Evolutionary conservation across 2,113 vertebrate species (phyloP).

Genomic region (Boulengeromyrus knoepffleri): DNA sequence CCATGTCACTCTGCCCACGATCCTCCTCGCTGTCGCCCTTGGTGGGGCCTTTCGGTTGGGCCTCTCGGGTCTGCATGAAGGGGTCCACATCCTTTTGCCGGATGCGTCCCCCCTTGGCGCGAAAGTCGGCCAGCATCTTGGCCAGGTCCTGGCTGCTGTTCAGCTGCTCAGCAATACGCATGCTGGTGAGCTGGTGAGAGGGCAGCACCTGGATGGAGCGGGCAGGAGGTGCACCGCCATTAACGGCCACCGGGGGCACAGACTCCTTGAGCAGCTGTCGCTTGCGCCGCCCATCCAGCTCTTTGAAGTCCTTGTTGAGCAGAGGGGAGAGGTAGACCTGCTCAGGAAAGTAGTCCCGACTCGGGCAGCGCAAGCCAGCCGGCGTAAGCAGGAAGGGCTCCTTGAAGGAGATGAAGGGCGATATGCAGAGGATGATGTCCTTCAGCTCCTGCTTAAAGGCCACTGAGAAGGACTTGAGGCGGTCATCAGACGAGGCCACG

Average conservation of each 20-base stretch:
- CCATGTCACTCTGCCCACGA: slow-evolving; percentile 61
- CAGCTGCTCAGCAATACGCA: slow-evolving; percentile 78
- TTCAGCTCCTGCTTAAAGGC: slow-evolving; percentile 90
- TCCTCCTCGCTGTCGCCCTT: slow-evolving; percentile 78
- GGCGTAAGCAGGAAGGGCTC: slow-evolving; percentile 84
- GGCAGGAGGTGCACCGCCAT: slow-evolving; percentile 56
- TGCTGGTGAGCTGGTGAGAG: slow-evolving; percentile 75
- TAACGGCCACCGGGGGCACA: slow-evolving; percentile 60
- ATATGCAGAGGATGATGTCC: slow-evolving; percentile 90
- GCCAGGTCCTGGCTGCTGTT: slow-evolving; percentile 72
- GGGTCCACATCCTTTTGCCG: slow-evolving; percentile 70
- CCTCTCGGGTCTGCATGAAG: slow-evolving; percentile 63
- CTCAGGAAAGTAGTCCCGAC: slow-evolving; percentile 90
- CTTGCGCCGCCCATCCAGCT: slow-evolving; percentile 81
- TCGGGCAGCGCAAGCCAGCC: slow-evolving; percentile 81
- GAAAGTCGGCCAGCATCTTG: slow-evolving; percentile 86
- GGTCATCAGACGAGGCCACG: slow-evolving; percentile 81
- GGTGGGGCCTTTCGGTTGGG: slow-evolving; percentile 49
- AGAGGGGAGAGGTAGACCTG: slow-evolving; percentile 90
- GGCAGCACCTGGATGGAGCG: slow-evolving; percentile 72
- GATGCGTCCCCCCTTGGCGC: slow-evolving; percentile 87
- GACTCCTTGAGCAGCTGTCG: slow-evolving; percentile 82
- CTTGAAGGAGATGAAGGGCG: slow-evolving; percentile 82
- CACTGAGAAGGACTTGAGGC: slow-evolving; percentile 75
- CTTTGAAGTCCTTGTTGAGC: slow-evolving; percentile 86